Base-by-base conservation (phyloP, 2,888 invertebrate species). In the Hydrotaea cyrtoneurina region DNA sequence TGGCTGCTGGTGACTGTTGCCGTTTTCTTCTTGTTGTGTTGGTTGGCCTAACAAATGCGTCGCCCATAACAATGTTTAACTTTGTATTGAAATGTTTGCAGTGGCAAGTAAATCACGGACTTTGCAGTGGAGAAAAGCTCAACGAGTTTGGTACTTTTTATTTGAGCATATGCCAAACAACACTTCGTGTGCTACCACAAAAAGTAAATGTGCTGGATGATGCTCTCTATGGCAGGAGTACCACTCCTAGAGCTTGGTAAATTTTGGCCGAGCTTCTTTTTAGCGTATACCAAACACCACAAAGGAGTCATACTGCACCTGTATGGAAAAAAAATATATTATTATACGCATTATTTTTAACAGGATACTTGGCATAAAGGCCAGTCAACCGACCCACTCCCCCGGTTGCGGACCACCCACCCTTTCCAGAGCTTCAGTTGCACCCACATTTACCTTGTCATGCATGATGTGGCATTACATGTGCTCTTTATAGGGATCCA, bases 261-360 rank as follows among this genome's bases (percentile, higher is more conserved):
- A 76, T 71, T 71, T 76, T 8, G 72, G 72, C 31, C 72, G 72
- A 64, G 64, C 69, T 13, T 59, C 31, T 23, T 72, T 72, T 74
- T 36, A 79, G 64, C 76, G 59, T 43, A 64, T 55, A 62, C 64
- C 19, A 26, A 23, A n/a, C 50, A 50, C 13, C 15, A 50, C n/a
- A n/a, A n/a, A n/a, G n/a, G n/a, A n/a, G n/a, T n/a, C n/a, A n/a
- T n/a, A 15, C 50, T 2, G 2, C 50, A 50, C 50, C 3, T 50
- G 50, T 50, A n/a, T n/a, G n/a, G n/a, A n/a, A n/a, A n/a, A n/a
- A n/a, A n/a, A 19, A 75, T 46, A 69, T 69, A 46, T 69, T 69
- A 69, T 69, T 46, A 69, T 69, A 69, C 69, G 69, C 69, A 69
- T 69, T 69, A 69, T 69, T 69, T 66, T 69, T 46, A 69, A 46